Evolutionary conservation across 2,113 vertebrate genomes (phyloP).

Genomic region (Podarcis raffonei): DNA sequence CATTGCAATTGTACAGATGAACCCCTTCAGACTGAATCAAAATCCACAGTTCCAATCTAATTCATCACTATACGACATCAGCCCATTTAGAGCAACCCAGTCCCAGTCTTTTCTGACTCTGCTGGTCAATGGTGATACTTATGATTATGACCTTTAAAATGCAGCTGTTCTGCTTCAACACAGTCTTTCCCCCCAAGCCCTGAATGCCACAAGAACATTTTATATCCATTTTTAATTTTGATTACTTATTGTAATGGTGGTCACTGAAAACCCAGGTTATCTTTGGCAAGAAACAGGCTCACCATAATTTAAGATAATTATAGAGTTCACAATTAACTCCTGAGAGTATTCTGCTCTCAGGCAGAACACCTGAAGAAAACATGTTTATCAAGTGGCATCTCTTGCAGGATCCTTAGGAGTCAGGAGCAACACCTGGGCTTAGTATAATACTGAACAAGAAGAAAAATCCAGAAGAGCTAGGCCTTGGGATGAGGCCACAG

Average conservation of each 20-base stretch:
- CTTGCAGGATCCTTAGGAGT: too few relatives aligned
- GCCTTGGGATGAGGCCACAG: too few relatives aligned
- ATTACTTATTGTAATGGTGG: too few relatives aligned
- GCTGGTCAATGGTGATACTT: background rate
- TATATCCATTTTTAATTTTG: background rate
- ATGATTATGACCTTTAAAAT: background rate
- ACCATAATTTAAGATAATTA: background rate
- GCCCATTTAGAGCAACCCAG: background rate
- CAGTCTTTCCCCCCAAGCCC: too few relatives aligned
- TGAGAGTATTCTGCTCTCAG: background rate
- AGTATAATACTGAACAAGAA: too few relatives aligned
- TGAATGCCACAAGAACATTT: background rate
- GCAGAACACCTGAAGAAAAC: background rate
- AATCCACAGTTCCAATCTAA: background rate
- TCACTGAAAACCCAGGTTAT: too few relatives aligned
- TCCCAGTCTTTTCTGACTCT: background rate
- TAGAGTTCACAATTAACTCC: background rate
- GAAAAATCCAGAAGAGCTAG: too few relatives aligned
- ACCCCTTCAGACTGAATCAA: background rate
- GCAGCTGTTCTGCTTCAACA: too few relatives aligned
- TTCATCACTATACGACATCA: background rate
- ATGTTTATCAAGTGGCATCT: too few relatives aligned
- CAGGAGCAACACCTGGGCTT: too few relatives aligned
- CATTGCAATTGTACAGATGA: background rate
- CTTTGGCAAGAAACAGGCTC: too few relatives aligned